Base-by-base conservation (phyloP, 2,113 vertebrate species). In the Notiomystis cincta region DNA sequence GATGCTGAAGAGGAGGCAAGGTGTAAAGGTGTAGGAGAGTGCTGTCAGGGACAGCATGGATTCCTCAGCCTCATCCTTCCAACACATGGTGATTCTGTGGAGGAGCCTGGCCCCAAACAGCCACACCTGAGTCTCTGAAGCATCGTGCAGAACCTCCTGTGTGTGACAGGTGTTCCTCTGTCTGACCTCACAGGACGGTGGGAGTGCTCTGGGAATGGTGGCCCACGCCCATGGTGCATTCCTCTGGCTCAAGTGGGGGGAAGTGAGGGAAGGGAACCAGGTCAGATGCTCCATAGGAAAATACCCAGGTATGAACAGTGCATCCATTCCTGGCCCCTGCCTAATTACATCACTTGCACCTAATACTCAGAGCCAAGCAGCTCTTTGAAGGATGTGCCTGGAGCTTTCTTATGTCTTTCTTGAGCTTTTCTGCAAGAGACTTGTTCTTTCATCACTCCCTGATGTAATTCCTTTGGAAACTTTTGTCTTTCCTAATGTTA, bases 11-110 rank as follows among this genome's bases (percentile, higher is more conserved):
- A 40, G 30, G 20, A 73, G 33, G 20, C 18, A 58, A 87, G 18
- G 44, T 51, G 20, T 45, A 79, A 85, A 47, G 27, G 20, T 45
- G 56, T 50, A 31, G 31, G 51, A 82, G 66, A n/a, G 7, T 66
- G 42, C 33, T 22, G 23, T 15, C n/a, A 82, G 14, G 31, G 21
- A 47, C 57, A 61, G 10, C 9, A 8, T n/a, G 33, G 53, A 66
- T 71, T 57, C 33, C 30, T 60, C 38, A 53, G 35, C 18, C 9
- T 84, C 42, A 19, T 57, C 53, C 45, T 67, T 64, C 30, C 22
- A 60, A 37, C 16, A 33, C 0, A 0, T 40, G 16, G 9, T 79
- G 54, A 33, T 82, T 65, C 45, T 1, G 1, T 47, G 45, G 38
- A 65, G 15, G 16, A 86, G 21, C 19, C 50, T 73, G 51, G 37